Base-by-base conservation (phyloP, 1,140 invertebrate genomes). In the Aphelenchoides besseyi region DNA sequence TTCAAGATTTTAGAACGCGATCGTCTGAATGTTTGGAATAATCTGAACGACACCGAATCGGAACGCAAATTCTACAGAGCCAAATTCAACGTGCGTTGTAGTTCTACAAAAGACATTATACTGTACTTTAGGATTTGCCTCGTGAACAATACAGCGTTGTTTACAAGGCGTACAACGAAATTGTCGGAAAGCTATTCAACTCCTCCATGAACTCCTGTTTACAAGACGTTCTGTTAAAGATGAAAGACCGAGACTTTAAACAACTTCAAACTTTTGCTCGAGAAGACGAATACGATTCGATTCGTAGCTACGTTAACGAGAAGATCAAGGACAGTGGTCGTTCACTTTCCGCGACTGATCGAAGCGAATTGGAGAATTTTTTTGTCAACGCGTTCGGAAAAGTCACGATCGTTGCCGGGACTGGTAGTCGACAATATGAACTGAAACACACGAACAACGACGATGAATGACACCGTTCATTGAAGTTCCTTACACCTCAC, bases 41-140 rank as follows among this genome's bases (percentile, higher is more conserved):
- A 72, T 30, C 61, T 72, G 0, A 72, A 72, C 73, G 71, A 72
- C 36, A 72, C 71, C 16, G 71, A 75, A 3, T 75, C 71, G 16
- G 71, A 72, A 30, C 53, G 52, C 9, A 74, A 74, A 16, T 72
- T 72, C 23, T 72, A 74, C 30, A n/a, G 30, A 2, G 29, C 28
- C 41, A 72, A 72, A 72, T 75, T 76, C 72, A 37, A 69, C n/a
- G 67, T 69, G 1, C 1, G 67, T 33, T 70, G 1, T n/a, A n/a
- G 12, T 70, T 30, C 18, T 33, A 59, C 18, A 59, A 59, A 8
- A 5, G 55, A 8, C 18, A 28, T 41, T 59, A 5, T 59, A 8
- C 23, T 8, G 5, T 66, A 1, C 36, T 66, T 26, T n/a, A 37
- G 30, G 0, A 26, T 18, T n/a, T 37, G 12, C 63, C 36, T 37